Evolutionary conservation across 2,113 vertebrate genomes (phyloP).

Genomic region (Pardalotus punctatus): DNA sequence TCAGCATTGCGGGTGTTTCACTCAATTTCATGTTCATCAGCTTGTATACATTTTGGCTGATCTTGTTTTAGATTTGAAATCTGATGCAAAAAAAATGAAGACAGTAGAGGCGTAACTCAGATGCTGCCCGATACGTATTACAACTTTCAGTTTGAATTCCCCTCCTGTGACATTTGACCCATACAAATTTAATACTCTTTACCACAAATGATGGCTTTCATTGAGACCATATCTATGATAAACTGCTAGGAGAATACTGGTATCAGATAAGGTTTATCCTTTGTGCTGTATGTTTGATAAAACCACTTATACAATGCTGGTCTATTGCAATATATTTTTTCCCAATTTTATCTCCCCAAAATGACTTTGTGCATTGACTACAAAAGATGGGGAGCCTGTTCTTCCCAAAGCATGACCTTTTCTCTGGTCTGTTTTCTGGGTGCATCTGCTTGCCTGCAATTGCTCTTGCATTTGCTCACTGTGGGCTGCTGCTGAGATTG

Average conservation of each 20-base stretch:
- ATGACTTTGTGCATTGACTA: neutral
- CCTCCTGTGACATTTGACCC: fast-evolving
- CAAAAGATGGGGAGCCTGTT: neutral
- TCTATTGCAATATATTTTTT: neutral
- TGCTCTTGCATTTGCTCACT: neutral
- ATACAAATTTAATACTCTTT: neutral
- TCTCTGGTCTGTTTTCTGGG: neutral
- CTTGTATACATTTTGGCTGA: neutral
- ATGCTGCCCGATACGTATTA: neutral
- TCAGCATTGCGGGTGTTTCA: neutral
- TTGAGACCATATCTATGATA: neutral
- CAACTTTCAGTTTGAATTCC: neutral
- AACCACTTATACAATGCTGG: neutral
- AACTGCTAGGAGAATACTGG: neutral
- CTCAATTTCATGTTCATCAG: neutral
- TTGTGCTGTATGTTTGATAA: neutral
- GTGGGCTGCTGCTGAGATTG: neutral
- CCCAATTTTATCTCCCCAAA: neutral
- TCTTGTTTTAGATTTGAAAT: neutral
- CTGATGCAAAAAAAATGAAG: neutral
- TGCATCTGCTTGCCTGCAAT: neutral
- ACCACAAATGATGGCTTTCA: neutral
- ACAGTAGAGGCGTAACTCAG: neutral
- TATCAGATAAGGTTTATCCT: neutral
- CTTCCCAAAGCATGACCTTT: neutral